Percentiles rank a stretch among this genome's conserved stretches.
Evolutionary conservation across 2,113 vertebrate genomes (phyloP).

Genomic region (Carlito syrichta): DNA sequence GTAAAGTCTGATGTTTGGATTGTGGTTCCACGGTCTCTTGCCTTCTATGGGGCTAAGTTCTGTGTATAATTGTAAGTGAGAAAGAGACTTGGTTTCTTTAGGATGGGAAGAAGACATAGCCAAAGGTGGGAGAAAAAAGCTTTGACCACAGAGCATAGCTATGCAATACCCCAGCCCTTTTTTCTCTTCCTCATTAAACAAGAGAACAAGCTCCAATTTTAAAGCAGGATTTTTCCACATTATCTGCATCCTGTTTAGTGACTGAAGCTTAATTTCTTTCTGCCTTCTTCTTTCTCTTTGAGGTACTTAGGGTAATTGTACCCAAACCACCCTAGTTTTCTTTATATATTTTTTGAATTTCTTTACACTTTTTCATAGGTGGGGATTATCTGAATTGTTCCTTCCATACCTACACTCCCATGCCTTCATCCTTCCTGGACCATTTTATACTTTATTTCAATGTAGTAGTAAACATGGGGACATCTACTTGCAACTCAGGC

Average conservation of each 20-base stretch:
- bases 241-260: background rate
- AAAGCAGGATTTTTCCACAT: background rate
- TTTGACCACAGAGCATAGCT: conserved; percentile 21
- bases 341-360: too few relatives aligned
- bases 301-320: conserved; percentile 64
- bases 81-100: background rate
- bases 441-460: background rate
- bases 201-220: conserved; percentile 54
- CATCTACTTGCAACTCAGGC: too few relatives aligned
- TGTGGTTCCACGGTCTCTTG: background rate
- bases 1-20: background rate
- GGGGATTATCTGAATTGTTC: conserved; percentile 84
- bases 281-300: background rate
- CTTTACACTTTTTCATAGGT: conserved; percentile 72
- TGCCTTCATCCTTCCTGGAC: too few relatives aligned
- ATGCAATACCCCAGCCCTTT: background rate
- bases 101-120: background rate
- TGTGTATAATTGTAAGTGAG: background rate
- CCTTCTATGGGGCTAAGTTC: background rate
- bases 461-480: background rate
- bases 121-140: background rate
- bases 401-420: background rate
- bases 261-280: conserved; percentile 37
- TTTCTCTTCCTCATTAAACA: conserved; percentile 48
- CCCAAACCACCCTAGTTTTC: conserved; percentile 55